Evolutionary conservation across 2,888 invertebrate genomes (phyloP), one percentile per base, ranked within the genome.

Genomic region (Drosophila phalerata): DNA sequence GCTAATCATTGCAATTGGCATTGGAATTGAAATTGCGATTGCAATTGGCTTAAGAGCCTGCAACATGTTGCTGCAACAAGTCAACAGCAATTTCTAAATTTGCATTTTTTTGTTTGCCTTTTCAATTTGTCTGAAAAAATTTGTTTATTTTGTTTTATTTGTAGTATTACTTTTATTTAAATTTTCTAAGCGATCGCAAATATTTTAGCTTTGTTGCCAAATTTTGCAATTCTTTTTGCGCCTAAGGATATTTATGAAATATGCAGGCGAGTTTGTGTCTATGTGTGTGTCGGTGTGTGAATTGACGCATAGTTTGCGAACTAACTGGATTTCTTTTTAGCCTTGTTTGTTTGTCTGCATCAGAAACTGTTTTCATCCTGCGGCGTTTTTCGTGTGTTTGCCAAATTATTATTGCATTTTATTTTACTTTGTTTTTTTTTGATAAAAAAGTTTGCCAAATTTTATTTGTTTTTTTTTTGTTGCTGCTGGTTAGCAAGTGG

Each of bases 181-280:
- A 81, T 67, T 72, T 55, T 65, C 45, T 42, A 61, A 81, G 66
- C 71, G 28, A 30, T 55, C 19, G 49, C 38, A 58, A 56, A 42
- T 34, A 52, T 69, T 52, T 70, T 22, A 34, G 28, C 56, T 67
- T 68, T 63, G 19, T 48, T 57, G 53, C 40, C 53, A 32, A 56
- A 45, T 63, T 61, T 49, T 19, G 51, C 40, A 62, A 58, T 48
- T 51, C 45, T 56, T 57, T 49, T 32, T 56, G 49, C 25, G 86
- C 90, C 88, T 43, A 38, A 85, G 84, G 90, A 73, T 68, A 81
- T 79, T 70, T 73, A 65, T 57, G 43, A 68, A 82, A 77, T 60
- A 68, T 77, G 58, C 61, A 58, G 43, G 8, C 32, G 43, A 51
- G 45, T 32, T 11, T 58, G 53, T 22, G 13, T 43, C 34, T 63